Evolutionary conservation across 1,140 invertebrate species (phyloP), one percentile per base, ranked within the genome.

Genomic region (Trypoxylus dichotomus): DNA sequence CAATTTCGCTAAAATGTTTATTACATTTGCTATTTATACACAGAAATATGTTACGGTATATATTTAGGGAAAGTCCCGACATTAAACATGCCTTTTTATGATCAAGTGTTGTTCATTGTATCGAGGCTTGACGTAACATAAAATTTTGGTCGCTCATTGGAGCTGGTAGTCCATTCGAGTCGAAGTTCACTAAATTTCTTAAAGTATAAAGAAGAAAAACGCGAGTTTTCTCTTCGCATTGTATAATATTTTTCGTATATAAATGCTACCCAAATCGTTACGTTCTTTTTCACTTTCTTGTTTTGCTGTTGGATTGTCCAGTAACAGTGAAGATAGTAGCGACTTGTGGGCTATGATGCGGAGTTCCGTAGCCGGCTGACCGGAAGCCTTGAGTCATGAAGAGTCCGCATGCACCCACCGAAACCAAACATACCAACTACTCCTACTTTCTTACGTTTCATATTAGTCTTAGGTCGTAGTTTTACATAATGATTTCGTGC

Each of bases 221-320:
- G 10, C 10, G 32, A 8, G 10, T 37, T 37, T 37, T 37, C 32
- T 37, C 32, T 37, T 37, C 32, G 32, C 32, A 37, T 37, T 37
- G 32, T 37, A 37, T 37, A 37, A 2, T 37, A 37, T 37, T 37
- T 37, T 47, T 13, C 15, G 43, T 92, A 93, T 94, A 86, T 88
- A 47, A 1, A 47, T 19, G 7, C 3, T 47, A 47, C n/a, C 43
- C 43, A 47, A 47, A 47, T 47, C 43, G 88, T 86, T 76, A 77
- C 11, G 32, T 74, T 47, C 25, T 74, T 11, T 54, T 76, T 32
- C 47, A 54, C 43, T 47, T 47, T 47, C 43, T 47, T 47, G 43
- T 47, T 47, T 1, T 47, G 43, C 43, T 47, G 43, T 47, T 47
- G 43, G 8, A 47, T 47, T 47, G 43, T 47, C 43, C 43, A 47